phyloP scores from a whole-genome alignment of 2,888 invertebrate species.

The Pseudococcus longispinus region DNA sequence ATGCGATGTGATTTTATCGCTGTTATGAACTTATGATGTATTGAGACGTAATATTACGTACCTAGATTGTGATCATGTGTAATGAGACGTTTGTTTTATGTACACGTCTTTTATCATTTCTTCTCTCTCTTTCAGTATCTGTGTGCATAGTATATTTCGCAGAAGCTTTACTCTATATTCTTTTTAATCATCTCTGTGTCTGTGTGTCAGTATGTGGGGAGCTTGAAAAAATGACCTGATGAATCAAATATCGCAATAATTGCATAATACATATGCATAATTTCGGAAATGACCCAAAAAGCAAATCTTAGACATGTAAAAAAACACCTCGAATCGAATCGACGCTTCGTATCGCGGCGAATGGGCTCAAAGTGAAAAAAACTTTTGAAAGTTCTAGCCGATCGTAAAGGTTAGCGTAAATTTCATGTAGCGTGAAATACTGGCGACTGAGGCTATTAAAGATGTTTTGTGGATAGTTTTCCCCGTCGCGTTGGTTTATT shows the following conservation, averaged over 20 bases:
- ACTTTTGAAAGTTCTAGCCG: conserved; percentile 9
- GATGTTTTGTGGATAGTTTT: conserved; percentile 38
- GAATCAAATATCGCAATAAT: no score
- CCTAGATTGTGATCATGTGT: neutral
- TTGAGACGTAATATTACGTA: neutral
- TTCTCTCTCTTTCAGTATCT: neutral
- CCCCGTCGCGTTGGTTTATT: conserved; percentile 38
- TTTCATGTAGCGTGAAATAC: conserved; percentile 35
- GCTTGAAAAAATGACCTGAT: neutral
- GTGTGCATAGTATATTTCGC: neutral
- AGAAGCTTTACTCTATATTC: no score
- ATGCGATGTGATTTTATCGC: neutral
- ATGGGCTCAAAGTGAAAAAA: neutral
- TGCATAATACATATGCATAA: no score
- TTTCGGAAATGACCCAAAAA: no score
- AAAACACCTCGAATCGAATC: neutral
- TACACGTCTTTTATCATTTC: neutral
- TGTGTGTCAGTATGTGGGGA: neutral
- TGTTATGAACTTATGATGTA: neutral
- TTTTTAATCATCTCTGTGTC: no score
- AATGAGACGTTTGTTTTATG: neutral
- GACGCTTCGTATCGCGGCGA: neutral
- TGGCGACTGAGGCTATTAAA: conserved; percentile 31
- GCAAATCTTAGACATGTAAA: neutral
- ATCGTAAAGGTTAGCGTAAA: conserved; percentile 35